A percentile compares a stretch with the other conserved stretches of the same genome.
Conservation (phyloP, 35 echinoderm and acorn worm species). For the Acanthaster planci region DNA sequence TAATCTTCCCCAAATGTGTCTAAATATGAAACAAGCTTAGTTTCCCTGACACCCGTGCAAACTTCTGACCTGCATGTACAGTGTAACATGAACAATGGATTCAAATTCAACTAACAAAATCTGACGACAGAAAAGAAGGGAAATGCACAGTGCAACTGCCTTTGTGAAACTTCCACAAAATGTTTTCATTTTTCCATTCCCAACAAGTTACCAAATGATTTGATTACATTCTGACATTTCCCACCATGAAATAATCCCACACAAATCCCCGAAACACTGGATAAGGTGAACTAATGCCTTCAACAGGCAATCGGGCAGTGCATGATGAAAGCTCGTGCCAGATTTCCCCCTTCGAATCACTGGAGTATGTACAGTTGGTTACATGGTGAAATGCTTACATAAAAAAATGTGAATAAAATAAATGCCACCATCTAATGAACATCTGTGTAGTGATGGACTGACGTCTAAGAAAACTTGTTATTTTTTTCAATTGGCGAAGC, state of each 20-base stretch:
- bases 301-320: neutral
- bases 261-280: no score
- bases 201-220: no score
- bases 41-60: neutral
- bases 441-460: conserved; percentile 20
- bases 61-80: conserved; percentile 12
- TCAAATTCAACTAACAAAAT: neutral
- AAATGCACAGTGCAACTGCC: no score
- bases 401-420: conserved; percentile 2
- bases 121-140: no score
- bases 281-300: neutral
- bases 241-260: no score
- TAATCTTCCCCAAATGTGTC: no score
- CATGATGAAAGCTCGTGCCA: conserved; percentile 12
- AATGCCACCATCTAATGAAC: conserved; percentile 13
- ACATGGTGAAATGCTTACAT: conserved; percentile 29
- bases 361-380: conserved; percentile 10
- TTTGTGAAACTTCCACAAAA: no score
- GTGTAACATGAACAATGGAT: conserved; percentile 24
- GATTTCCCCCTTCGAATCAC: neutral
- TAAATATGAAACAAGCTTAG: no score
- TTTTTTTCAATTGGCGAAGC: conserved; percentile 1
- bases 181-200: no score
- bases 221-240: no score
- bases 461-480: conserved; percentile 11